phyloP scores from a whole-genome alignment of 2,888 invertebrate genomes.

The Acleris holmiana region DNA sequence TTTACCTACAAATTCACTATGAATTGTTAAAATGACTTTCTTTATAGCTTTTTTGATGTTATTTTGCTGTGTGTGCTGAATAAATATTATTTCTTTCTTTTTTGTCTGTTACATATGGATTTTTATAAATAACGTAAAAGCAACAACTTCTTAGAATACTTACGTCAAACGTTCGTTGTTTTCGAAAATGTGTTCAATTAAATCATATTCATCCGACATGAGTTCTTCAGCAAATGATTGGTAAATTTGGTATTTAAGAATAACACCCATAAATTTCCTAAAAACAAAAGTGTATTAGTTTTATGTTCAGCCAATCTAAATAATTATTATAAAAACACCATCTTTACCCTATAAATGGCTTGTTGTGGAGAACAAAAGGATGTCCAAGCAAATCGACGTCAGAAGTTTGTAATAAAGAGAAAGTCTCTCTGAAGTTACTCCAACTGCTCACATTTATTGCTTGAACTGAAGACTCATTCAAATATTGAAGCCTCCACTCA shows the following conservation, averaged over 20 bases:
- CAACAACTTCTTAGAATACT: conserved; percentile 45
- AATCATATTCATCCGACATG: conserved; percentile 70
- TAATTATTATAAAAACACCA: background rate
- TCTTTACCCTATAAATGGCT: conserved; percentile 81
- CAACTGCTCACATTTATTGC: conserved; percentile 73
- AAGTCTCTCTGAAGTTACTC: conserved; percentile 77
- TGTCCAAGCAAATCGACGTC: conserved; percentile 81
- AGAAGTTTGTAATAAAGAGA: conserved; percentile 73
- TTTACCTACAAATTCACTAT: no score
- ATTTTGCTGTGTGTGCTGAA: no score
- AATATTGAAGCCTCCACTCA: conserved; percentile 80
- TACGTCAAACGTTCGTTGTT: conserved; percentile 72
- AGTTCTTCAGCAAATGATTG: conserved; percentile 79
- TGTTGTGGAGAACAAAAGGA: conserved; percentile 77
- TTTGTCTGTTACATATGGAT: no score
- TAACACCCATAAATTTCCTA: conserved; percentile 83
- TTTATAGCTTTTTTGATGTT: no score
- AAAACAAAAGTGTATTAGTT: conserved; percentile 47
- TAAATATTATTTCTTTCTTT: no score
- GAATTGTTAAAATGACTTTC: no score
- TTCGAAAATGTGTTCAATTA: conserved; percentile 68
- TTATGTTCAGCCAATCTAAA: background rate
- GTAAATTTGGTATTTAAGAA: conserved; percentile 84
- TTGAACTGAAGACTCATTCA: conserved; percentile 63
- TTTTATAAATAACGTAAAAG: background rate